Conservation (phyloP, 2,888 invertebrate genomes). For the Belgica antarctica region DNA sequence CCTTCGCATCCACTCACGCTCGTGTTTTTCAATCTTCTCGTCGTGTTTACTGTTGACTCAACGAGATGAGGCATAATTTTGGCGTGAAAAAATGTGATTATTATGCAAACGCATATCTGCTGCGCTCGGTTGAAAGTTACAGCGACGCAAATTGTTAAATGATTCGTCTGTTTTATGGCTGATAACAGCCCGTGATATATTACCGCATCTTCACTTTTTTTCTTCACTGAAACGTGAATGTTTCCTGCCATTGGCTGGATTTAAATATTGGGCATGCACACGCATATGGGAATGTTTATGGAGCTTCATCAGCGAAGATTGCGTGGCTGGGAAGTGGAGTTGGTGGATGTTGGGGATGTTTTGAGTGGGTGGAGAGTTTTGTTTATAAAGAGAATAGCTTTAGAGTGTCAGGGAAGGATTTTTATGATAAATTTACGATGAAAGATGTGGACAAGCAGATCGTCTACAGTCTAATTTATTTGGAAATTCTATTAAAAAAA, state of each 20-base stretch:
- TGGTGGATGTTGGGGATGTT: no score
- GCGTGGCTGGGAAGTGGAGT: no score
- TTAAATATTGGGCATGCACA: not conserved
- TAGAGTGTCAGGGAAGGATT: no score
- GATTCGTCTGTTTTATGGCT: slow-evolving; percentile 48
- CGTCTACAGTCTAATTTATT: no score
- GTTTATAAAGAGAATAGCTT: no score
- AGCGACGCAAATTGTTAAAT: slow-evolving; percentile 42
- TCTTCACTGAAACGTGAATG: not conserved
- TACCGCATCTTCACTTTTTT: slow-evolving; percentile 3
- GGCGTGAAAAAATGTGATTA: slow-evolving; percentile 40
- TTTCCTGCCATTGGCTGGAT: not conserved
- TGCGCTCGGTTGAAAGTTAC: not conserved
- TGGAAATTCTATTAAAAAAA: no score
- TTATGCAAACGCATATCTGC: slow-evolving; percentile 43
- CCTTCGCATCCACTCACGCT: no score
- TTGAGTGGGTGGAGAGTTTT: no score
- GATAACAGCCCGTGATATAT: slow-evolving; percentile 46
- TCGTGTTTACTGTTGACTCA: slow-evolving; percentile 26
- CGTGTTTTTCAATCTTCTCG: not conserved
- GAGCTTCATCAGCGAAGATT: no score
- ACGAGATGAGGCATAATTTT: slow-evolving; percentile 39
- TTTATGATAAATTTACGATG: no score
- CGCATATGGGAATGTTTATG: no score
- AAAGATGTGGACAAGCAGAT: no score